Evolutionary conservation across 2,888 invertebrate genomes (phyloP), one percentile per base, ranked within the genome.

Genomic region (Drosophila melanosoma): DNA sequence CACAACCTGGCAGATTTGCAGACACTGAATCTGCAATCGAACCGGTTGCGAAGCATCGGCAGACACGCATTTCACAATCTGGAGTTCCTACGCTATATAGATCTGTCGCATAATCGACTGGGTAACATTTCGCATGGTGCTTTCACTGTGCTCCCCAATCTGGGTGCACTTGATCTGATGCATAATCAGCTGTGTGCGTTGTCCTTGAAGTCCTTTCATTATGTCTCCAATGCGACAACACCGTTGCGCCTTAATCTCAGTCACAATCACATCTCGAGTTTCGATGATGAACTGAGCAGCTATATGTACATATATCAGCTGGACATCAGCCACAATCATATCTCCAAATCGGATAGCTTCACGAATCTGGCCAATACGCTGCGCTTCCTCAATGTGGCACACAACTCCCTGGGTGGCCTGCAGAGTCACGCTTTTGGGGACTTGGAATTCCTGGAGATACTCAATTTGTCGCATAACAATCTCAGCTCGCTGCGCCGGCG

Each of bases 91-190:
- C 95, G 96, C 83, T 97, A 96, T 90, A 94, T 98, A 86, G 96
- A 98, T 92, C 94, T 98, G 83, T 96, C 97, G 61, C 96, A 96
- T 90, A 98, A 98, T 94, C 94, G 95, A 84, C 95, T 98, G 87
- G 94, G 94, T 75, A 95, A 95, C 78, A 95, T 98, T 84, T 96
- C 96, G 70, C 94, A 95, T 52, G 95, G 95, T 62, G 95, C 97
- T 8, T 97, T 98, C 90, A 94, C 95, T 65, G 96, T 97, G 90
- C 94, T 98, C 86, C 96, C 96, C 29, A 95, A 95, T 91, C 93
- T 98, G 82, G 95, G 96, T 79, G 95, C 96, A 88, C 93, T 98
- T 66, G 97, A 98, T 92, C 94, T 98, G 72, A 97, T 97, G 93
- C 95, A 95, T 84, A 98, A 98, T 91, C 95, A 95, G 83, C 93